phyloP scores from a whole-genome alignment of 1,140 invertebrate genomes.

The Drosophila neocordata region DNA sequence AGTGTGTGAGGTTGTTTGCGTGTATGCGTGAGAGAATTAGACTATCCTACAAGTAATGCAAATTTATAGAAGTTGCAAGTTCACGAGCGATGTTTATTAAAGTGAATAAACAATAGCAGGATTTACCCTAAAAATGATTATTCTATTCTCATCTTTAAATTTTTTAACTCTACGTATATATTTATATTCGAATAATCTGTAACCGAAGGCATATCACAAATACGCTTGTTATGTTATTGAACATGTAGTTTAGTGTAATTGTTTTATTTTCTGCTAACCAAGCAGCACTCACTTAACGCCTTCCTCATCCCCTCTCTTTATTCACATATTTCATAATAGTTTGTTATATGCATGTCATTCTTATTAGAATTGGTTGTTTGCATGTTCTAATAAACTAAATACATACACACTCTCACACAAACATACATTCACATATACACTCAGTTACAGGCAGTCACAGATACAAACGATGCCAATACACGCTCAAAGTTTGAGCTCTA shows the following conservation, averaged over 20 bases:
- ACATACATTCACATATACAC: conserved; percentile 18
- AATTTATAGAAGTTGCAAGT: neutral
- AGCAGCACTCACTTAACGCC: neutral
- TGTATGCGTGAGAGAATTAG: conserved; percentile 23
- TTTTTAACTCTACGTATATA: too few species aligned
- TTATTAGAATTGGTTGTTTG: conserved; percentile 73
- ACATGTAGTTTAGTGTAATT: conserved; percentile 32
- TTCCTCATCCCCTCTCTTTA: neutral
- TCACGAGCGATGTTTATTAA: too few species aligned
- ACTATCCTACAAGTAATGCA: conserved; percentile 29
- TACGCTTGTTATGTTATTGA: neutral
- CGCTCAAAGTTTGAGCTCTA: conserved; percentile 48
- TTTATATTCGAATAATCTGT: too few species aligned
- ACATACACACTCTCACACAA: conserved; percentile 39
- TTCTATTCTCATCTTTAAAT: too few species aligned
- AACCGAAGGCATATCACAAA: neutral
- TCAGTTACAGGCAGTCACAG: conserved; percentile 26
- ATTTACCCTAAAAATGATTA: too few species aligned
- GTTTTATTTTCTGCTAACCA: neutral
- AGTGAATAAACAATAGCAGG: too few species aligned
- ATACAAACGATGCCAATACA: conserved; percentile 24
- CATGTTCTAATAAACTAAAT: conserved; percentile 71
- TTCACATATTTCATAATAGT: conserved; percentile 63
- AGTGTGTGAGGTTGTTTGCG: neutral
- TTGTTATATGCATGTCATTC: conserved; percentile 59